phyloP scores from a whole-genome alignment of 2,113 vertebrate species.

The Melanocharis versteri region DNA sequence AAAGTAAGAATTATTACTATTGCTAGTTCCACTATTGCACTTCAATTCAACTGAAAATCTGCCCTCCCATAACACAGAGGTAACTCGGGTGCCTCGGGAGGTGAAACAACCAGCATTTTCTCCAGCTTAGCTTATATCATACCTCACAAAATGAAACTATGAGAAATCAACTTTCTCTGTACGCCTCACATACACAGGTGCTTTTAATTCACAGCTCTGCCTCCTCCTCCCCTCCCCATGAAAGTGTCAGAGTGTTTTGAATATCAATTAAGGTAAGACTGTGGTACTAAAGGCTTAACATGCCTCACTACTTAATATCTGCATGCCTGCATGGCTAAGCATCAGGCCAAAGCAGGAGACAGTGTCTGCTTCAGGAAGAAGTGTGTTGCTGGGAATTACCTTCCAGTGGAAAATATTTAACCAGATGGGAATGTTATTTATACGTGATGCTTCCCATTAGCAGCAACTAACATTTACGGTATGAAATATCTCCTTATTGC shows the following conservation, averaged over 20 bases:
- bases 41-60: constrained; percentile 22
- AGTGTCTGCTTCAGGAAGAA: not conserved
- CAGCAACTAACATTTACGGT: not conserved
- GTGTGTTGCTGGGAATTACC: not conserved
- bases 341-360: not conserved
- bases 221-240: not conserved
- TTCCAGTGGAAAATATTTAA: not conserved
- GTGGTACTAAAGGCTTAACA: constrained; percentile 23
- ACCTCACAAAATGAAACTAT: not conserved
- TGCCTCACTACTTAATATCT: constrained; percentile 12
- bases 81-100: constrained; percentile 20
- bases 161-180: constrained; percentile 41
- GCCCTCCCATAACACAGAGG: constrained; percentile 18
- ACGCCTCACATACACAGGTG: constrained; percentile 5
- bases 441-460: not conserved
- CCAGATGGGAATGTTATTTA: constrained; percentile 4
- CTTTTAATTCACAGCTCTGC: constrained; percentile 57
- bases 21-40: not conserved
- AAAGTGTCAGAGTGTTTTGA: constrained; percentile 18
- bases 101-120: constrained; percentile 1
- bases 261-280: constrained; percentile 52
- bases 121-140: constrained; percentile 4
- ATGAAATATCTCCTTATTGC: not conserved
- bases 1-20: constrained; percentile 45
- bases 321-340: not conserved